Conservation (phyloP, 2,888 invertebrate genomes). For the Leptopilina myrica region DNA sequence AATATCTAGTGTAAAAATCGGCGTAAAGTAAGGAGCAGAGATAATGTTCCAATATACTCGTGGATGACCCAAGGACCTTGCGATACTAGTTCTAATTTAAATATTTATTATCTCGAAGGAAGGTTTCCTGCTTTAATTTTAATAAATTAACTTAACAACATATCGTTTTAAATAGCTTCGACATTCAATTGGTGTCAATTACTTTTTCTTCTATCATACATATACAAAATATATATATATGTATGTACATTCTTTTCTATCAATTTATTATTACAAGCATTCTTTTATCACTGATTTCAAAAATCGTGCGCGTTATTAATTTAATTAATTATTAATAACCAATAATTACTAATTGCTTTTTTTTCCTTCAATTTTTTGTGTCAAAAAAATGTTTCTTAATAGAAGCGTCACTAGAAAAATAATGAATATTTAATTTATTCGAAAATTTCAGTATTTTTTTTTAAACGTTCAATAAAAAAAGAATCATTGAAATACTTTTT, state of each 20-base stretch:
- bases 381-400: background rate
- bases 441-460: too few species aligned
- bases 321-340: background rate
- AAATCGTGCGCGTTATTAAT: background rate
- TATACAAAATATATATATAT: too few species aligned
- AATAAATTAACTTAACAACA: conserved; percentile 15
- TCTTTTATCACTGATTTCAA: background rate
- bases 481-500: too few species aligned
- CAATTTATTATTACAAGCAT: background rate
- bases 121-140: conserved; percentile 17
- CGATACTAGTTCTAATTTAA: conserved; percentile 14
- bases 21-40: conserved; percentile 8
- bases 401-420: background rate
- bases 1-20: conserved; percentile 1
- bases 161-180: conserved; percentile 9
- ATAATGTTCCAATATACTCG: conserved; percentile 12
- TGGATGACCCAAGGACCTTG: conserved; percentile 2
- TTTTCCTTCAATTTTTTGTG: background rate
- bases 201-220: background rate
- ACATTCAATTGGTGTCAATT: conserved; percentile 15
- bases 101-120: conserved; percentile 14
- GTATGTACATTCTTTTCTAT: background rate
- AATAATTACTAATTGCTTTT: background rate
- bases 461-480: too few species aligned
- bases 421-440: too few species aligned